Conservation (phyloP, 2,797 vertebrate genomes). For the Pipistrellus kuhlii region DNA sequence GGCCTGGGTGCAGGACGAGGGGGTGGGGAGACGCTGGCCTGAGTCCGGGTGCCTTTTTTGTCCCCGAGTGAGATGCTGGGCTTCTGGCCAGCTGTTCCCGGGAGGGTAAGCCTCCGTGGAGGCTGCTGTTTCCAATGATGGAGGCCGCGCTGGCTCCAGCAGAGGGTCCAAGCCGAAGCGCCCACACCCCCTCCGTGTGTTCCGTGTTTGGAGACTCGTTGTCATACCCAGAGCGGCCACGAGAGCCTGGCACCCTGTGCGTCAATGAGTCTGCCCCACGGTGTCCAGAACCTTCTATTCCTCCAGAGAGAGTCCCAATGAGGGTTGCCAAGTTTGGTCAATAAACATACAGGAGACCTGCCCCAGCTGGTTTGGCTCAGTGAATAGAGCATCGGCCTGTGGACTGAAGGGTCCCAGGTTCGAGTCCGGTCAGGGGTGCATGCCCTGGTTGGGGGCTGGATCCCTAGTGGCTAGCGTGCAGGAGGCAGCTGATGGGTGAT, state of each 20-base stretch:
- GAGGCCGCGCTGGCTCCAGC: rapidly evolving
- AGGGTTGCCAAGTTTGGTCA: neutral
- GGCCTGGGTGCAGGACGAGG: rapidly evolving
- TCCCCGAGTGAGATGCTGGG: rapidly evolving
- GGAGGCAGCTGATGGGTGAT: no score
- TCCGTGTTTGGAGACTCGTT: neutral
- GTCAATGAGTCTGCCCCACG: neutral
- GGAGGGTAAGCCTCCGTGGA: no score
- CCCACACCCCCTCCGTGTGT: neutral
- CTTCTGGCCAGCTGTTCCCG: neutral
- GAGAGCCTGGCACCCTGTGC: rapidly evolving
- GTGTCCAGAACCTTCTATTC: neutral
- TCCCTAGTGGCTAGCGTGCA: no score
- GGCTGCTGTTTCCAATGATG: neutral
- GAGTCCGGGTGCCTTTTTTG: no score
- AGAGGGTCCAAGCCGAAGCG: rapidly evolving
- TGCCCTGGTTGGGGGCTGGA: no score
- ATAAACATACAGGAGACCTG: neutral
- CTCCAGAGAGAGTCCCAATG: neutral
- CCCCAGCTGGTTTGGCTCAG: no score
- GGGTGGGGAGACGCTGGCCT: neutral
- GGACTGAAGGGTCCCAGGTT: no score
- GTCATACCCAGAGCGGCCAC: rapidly evolving
- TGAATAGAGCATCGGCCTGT: no score
- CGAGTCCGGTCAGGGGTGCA: no score